These are phyloP conservation scores for Cryptomyrus ogoouensis DNA, from an alignment of 2,113 vertebrate species.

Conservation along the genomic window DNA sequence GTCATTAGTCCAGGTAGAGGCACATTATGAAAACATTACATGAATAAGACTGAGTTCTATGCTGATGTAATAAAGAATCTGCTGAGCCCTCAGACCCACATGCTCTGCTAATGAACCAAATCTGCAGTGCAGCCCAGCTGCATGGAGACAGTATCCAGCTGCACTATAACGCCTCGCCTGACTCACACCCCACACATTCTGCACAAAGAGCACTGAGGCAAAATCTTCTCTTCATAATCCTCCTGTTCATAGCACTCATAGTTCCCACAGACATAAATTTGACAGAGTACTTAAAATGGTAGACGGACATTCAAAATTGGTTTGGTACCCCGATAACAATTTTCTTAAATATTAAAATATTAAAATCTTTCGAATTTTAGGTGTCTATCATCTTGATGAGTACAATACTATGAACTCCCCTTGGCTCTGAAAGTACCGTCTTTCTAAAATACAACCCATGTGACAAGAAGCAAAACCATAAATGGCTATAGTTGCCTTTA, in stretches of 20 bases:
- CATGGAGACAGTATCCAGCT: background rate
- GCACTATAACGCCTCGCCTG: background rate
- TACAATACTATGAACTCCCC: background rate
- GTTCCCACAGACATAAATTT: background rate
- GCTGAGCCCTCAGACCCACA: background rate
- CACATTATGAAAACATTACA: slow-evolving; percentile 15
- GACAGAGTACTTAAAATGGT: background rate
- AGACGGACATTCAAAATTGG: background rate
- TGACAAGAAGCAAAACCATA: background rate
- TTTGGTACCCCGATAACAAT: background rate
- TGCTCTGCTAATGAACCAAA: background rate
- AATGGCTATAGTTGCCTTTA: background rate
- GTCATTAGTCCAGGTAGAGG: background rate
- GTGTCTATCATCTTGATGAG: background rate
- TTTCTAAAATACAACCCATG: background rate
- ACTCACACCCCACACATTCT: background rate
- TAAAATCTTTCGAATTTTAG: background rate
- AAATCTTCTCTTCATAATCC: background rate
- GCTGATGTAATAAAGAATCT: slow-evolving; percentile 15
- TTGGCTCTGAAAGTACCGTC: background rate
- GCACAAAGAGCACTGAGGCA: background rate
- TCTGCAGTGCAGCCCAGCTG: background rate
- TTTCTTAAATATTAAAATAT: background rate
- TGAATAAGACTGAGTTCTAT: slow-evolving; percentile 23
- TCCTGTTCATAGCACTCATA: background rate